Base-by-base conservation (phyloP, 1,140 invertebrate species). In the Lordiphosa mommai region DNA sequence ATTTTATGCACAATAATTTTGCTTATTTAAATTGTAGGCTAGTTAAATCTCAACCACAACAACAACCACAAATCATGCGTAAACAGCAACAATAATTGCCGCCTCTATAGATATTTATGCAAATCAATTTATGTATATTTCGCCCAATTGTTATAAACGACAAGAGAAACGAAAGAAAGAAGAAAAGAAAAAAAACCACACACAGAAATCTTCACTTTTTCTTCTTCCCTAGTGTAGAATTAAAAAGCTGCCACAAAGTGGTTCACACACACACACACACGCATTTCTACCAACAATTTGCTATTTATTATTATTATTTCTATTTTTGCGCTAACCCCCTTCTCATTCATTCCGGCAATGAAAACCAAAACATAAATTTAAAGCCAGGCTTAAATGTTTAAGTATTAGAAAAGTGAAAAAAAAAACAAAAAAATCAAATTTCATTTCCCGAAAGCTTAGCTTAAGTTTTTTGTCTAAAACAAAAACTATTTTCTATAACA, bases 51-150 rank as follows among this genome's bases (percentile, higher is more conserved):
- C 47, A 68, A 65, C 34, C 47, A 47, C 27, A 55, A 61, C 36
- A 56, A 64, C 34, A 65, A 49, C 49, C 67, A 69, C 58, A 43
- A 68, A 71, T 61, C 68, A 82, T 79, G 67, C 72, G 65, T 66
- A 41, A 72, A 79, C 73, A 77, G 71, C 73, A 82, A 82, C 77
- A 82, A 82, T 84, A 84, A 82, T 84, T 43, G 61, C 63, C 76
- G 76, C 76, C 76, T 82, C 61, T 80, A 74, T 66, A 71, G 63
- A 77, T 82, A 76, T 82, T 84, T 76, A 82, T 58, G 76, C 76
- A 82, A 58, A 82, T 76, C 53, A 44, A 76, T 68, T 64, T 84
- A 82, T 79, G 66, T 73, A 70, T 77, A 72, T 56, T 67, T 67
- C 63, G 59, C 32, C 56, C 74, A 74, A 79, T 61, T 80, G 74